These are phyloP conservation scores for Actinopyga echinites DNA, from an alignment of 53 echinoderm and acorn worm genomes.

Conservation along the genomic window DNA sequence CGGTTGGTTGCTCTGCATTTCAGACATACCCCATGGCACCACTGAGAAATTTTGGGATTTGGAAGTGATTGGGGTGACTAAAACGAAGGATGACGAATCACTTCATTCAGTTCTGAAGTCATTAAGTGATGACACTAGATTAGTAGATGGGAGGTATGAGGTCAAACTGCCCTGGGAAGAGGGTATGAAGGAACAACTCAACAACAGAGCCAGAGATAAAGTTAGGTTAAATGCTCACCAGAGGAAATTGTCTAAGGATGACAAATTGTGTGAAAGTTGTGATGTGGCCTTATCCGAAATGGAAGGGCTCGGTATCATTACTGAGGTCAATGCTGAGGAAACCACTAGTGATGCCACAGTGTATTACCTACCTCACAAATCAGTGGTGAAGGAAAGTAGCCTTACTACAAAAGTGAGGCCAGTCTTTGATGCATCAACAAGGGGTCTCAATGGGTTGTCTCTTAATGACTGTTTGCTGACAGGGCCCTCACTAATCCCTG, in stretches of 20 bases:
- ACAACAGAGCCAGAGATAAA: not conserved
- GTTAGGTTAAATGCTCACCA: slow-evolving; percentile 19
- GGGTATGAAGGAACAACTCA: slow-evolving; percentile 27
- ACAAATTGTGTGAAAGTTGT: slow-evolving; percentile 3
- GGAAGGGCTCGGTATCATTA: slow-evolving; percentile 12
- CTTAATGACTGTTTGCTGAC: slow-evolving; percentile 14
- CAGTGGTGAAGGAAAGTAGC: slow-evolving; percentile 6
- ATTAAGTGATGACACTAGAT: slow-evolving; percentile 26
- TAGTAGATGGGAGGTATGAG: slow-evolving; percentile 30
- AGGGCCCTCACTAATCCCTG: slow-evolving; percentile 1
- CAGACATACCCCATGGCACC: not conserved
- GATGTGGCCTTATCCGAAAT: slow-evolving; percentile 22
- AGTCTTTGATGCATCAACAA: slow-evolving; percentile 2
- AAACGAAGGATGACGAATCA: not conserved
- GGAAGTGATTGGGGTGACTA: slow-evolving; percentile 30
- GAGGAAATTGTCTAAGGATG: slow-evolving; percentile 36
- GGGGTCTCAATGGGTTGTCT: not conserved
- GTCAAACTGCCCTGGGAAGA: slow-evolving; percentile 35
- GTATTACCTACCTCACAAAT: slow-evolving; percentile 13
- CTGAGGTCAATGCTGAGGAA: not conserved
- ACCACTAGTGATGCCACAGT: not conserved
- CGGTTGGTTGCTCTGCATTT: slow-evolving; percentile 24
- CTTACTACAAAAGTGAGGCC: slow-evolving; percentile 12
- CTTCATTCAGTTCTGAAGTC: slow-evolving; percentile 28
- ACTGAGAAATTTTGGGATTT: slow-evolving; percentile 24